Conservation (phyloP, 2,797 vertebrate genomes). For the Protosalanx chinensis region DNA sequence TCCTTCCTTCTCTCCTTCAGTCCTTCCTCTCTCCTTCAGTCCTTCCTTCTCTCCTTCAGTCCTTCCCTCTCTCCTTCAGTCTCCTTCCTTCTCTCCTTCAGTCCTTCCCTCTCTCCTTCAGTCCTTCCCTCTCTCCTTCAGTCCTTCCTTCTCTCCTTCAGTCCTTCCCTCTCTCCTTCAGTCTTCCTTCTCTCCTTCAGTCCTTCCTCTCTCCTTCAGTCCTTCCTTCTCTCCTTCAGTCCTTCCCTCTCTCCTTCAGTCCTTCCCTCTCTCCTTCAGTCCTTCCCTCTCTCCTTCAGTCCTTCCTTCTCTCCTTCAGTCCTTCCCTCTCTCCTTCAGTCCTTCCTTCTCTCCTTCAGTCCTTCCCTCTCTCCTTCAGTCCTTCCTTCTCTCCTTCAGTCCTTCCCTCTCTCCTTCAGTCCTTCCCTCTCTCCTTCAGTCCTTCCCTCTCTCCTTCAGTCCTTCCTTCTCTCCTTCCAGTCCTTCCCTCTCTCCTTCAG, state of each 20-base stretch:
- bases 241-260: neutral
- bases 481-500: too few relatives aligned
- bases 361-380: neutral
- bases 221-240: neutral
- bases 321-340: neutral
- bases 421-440: constrained; percentile 14
- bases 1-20: too few relatives aligned
- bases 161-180: too few relatives aligned
- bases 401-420: neutral
- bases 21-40: too few relatives aligned
- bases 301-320: neutral
- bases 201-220: neutral
- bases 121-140: neutral
- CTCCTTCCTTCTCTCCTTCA: too few relatives aligned
- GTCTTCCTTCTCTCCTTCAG: too few relatives aligned
- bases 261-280: neutral
- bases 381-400: neutral
- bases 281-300: neutral
- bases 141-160: neutral
- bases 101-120: neutral
- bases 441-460: too few relatives aligned
- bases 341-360: neutral
- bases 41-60: neutral
- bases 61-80: too few relatives aligned
- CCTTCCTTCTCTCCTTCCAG: too few relatives aligned